phyloP scores from a whole-genome alignment of 2,888 invertebrate genomes.

The Drosophila antonietae region DNA sequence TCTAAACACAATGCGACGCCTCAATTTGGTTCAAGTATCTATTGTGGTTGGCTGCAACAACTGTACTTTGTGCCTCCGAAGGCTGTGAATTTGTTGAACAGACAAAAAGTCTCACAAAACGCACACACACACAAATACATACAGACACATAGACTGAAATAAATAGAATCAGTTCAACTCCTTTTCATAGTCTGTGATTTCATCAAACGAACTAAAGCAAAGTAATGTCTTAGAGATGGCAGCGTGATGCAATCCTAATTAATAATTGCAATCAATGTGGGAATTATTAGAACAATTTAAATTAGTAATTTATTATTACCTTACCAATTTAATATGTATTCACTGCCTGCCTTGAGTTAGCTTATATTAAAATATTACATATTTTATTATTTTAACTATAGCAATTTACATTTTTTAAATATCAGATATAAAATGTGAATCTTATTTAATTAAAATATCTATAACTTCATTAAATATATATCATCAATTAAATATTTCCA shows the following conservation, averaged over 20 bases:
- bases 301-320: not conserved
- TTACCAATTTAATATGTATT: not conserved
- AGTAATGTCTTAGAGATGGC: conserved; percentile 40
- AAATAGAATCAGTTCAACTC: conserved; percentile 71
- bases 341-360: not conserved
- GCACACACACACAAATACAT: conserved; percentile 23
- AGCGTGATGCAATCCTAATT: conserved; percentile 8
- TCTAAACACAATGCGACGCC: conserved; percentile 66
- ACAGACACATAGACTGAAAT: conserved; percentile 36
- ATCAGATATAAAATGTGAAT: too few species aligned
- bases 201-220: conserved; percentile 67
- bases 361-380: not conserved
- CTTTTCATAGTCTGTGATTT: conserved; percentile 73
- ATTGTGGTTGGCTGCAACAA: conserved; percentile 61
- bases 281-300: not conserved
- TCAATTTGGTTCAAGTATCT: conserved; percentile 75
- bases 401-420: too few species aligned
- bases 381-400: not conserved
- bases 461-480: not conserved
- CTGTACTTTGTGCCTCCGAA: conserved; percentile 50
- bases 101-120: conserved; percentile 52
- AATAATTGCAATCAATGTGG: not conserved
- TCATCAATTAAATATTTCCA: not conserved
- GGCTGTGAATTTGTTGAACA: conserved; percentile 50
- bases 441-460: not conserved